phyloP scores from a whole-genome alignment of 2,888 invertebrate species.

The Brachyopa scutellaris region DNA sequence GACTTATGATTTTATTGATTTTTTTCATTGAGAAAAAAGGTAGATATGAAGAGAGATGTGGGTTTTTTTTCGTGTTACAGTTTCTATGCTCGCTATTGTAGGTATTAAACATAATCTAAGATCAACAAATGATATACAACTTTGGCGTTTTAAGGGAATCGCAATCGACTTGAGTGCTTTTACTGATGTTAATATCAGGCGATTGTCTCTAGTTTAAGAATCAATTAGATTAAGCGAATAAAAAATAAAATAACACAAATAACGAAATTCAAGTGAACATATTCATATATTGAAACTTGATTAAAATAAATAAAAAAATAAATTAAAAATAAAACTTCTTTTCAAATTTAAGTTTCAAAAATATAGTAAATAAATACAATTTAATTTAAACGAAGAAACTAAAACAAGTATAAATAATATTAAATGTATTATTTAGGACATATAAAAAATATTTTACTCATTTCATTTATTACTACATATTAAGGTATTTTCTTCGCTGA shows the following conservation, averaged over 20 bases:
- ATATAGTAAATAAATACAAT: neutral
- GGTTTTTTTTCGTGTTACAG: too few relatives aligned
- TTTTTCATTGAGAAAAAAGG: too few relatives aligned
- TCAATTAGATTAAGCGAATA: too few relatives aligned
- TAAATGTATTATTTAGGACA: neutral
- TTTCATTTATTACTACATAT: conserved; percentile 14
- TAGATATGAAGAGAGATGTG: too few relatives aligned
- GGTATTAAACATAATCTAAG: too few relatives aligned
- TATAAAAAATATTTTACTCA: neutral
- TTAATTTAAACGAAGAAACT: neutral
- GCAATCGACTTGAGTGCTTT: too few relatives aligned
- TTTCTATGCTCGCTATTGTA: too few relatives aligned
- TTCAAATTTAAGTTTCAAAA: neutral
- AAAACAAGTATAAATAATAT: neutral
- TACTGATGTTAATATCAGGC: too few relatives aligned
- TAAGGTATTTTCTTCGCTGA: conserved; percentile 22
- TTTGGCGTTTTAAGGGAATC: too few relatives aligned
- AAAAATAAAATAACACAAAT: neutral
- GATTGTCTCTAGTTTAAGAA: too few relatives aligned
- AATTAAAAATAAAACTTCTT: neutral
- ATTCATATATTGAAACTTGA: neutral
- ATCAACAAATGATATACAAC: too few relatives aligned
- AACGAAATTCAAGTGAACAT: neutral
- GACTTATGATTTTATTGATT: too few relatives aligned
- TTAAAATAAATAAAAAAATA: conserved; percentile 5